Base-by-base conservation (phyloP, 2,888 invertebrate species). In the Julus scanicus region DNA sequence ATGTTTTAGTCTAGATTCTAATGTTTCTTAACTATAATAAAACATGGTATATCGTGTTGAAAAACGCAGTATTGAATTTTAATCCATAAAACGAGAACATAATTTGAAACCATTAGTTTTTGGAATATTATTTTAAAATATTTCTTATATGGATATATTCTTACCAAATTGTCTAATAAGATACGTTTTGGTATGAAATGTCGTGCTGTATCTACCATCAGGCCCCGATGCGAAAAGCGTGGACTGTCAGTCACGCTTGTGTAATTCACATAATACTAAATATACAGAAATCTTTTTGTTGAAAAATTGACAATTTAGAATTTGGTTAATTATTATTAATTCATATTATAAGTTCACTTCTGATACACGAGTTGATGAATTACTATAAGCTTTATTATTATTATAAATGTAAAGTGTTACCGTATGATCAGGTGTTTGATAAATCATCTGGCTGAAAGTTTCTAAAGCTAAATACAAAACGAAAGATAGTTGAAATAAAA, bases 141-240 rank as follows among this genome's bases (percentile, higher is more conserved):
- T 44, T 20, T n/a, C 5, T 40, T 1, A 3, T 53, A 57, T 63
- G 1, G 20, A 44, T 53, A 13, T 87, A 11, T 80, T 89, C 90
- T 89, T 90, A 92, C 91, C 90, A 99, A 93, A 13, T 96, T 92
- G 89, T 92, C 91, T 44, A 92, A 90, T 83, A 94, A 90, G 15
- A 91, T 17, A 92, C 94, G 91, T 11, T 96, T 94, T 15, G 95
- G 94, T 90, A 96, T 94, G 91, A 94, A 99, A 92, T 98, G 98
- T 63, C 99, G 94, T 0, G 98, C 94, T 0, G 98, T 98, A 92
- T 99, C 99, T 88, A 99, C 92, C 84, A 97, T 93, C 9, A 99
- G 92, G 0, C 98, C 99, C 91, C 99, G 94, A 93, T 98, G 97
- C 0, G 95, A 94, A 92, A 97, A 99, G 0, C 94, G 94, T 0